These are phyloP conservation scores for Thinocorus orbignyianus DNA, from an alignment of 2,113 vertebrate genomes.

Conservation along the genomic window DNA sequence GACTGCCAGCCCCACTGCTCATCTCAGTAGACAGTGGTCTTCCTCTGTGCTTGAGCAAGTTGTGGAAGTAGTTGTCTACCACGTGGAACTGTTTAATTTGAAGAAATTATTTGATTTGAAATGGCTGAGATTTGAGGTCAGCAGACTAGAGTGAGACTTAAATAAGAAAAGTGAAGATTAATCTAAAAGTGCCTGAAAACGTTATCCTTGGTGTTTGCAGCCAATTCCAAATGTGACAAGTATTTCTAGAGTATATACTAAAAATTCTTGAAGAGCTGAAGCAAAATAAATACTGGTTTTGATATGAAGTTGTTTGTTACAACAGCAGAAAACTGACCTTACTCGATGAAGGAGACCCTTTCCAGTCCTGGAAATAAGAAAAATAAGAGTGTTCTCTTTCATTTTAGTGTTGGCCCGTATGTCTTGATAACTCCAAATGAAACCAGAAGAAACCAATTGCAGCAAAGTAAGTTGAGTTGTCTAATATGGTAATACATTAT, in stretches of 20 bases:
- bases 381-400: constrained; percentile 22
- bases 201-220: background rate
- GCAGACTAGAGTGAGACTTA: background rate
- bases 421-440: constrained; percentile 77
- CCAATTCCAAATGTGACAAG: background rate
- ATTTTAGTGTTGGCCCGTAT: constrained; percentile 72
- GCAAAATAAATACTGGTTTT: background rate
- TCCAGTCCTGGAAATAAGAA: background rate
- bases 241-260: background rate
- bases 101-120: background rate
- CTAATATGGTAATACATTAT: background rate
- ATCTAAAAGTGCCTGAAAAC: background rate
- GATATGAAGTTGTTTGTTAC: background rate
- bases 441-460: constrained; percentile 68
- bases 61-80: background rate
- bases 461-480: constrained; percentile 73
- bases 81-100: background rate
- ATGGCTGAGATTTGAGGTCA: background rate
- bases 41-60: background rate
- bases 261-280: background rate
- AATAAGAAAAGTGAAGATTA: background rate
- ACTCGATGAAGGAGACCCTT: background rate
- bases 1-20: background rate
- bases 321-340: background rate
- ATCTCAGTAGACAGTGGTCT: background rate